phyloP scores from a whole-genome alignment of 2,888 invertebrate species.

The Caenorhabditis macrosperma region DNA sequence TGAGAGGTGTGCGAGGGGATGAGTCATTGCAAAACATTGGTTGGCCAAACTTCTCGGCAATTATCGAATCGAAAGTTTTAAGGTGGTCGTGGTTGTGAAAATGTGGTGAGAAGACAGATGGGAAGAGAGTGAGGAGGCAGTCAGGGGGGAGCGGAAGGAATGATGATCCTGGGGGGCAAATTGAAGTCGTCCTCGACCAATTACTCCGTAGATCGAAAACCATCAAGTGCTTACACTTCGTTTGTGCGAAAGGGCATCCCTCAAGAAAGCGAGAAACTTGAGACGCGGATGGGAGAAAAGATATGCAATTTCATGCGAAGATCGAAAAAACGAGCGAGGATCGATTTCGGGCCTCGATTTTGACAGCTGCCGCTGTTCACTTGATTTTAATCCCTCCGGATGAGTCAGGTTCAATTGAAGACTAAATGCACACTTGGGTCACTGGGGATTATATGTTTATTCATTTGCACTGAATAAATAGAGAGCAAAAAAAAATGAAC shows the following conservation, averaged over 20 bases:
- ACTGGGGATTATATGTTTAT: conserved; percentile 30
- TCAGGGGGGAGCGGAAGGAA: neutral
- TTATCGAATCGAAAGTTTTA: conserved; percentile 37
- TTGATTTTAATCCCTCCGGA: neutral
- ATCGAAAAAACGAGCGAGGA: conserved; percentile 32
- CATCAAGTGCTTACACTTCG: conserved; percentile 10
- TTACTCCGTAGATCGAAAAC: conserved; percentile 18
- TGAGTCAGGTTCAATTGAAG: conserved; percentile 14
- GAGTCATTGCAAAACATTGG: conserved; percentile 30
- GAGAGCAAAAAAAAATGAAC: conserved; percentile 4
- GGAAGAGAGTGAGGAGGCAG: neutral
- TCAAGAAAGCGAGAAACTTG: conserved; percentile 16
- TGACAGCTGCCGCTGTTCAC: conserved; percentile 14
- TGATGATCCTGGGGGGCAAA: conserved; percentile 14
- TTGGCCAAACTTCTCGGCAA: conserved; percentile 55
- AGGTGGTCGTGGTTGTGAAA: conserved; percentile 14
- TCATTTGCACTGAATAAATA: conserved; percentile 45
- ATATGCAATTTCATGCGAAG: conserved; percentile 37
- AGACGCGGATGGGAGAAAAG: conserved; percentile 32
- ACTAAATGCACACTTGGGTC: conserved; percentile 4
- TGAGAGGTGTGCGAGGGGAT: conserved; percentile 19
- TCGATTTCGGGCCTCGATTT: neutral
- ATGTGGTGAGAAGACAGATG: conserved; percentile 17
- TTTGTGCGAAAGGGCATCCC: conserved; percentile 31
- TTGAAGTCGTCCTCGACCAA: conserved; percentile 17